phyloP scores from a whole-genome alignment of 1,140 invertebrate genomes.

The Trachelipus rathkii region DNA sequence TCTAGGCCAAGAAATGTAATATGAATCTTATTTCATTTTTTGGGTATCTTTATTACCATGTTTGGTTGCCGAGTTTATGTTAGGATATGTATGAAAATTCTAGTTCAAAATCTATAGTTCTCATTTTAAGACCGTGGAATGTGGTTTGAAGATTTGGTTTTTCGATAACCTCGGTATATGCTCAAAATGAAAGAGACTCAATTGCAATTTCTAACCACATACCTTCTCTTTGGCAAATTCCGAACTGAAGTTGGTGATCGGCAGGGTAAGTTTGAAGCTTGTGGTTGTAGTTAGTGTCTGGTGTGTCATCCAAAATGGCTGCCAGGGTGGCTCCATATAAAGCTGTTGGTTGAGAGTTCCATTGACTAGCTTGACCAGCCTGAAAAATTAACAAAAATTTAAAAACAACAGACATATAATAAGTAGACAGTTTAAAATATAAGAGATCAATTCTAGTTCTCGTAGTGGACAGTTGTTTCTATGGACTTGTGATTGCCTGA shows the following conservation, averaged over 20 bases:
- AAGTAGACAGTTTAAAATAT: too few relatives aligned
- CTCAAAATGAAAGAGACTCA: neutral
- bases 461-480: too few relatives aligned
- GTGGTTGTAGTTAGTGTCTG: slow-evolving; percentile 43
- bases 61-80: too few relatives aligned
- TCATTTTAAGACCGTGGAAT: too few relatives aligned
- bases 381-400: neutral
- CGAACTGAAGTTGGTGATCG: slow-evolving; percentile 44
- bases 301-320: slow-evolving; percentile 43
- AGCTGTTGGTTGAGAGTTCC: slow-evolving; percentile 44
- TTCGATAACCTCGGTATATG: neutral
- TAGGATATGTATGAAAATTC: too few relatives aligned
- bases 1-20: too few relatives aligned
- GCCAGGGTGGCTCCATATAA: slow-evolving; percentile 43
- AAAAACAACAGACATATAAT: neutral
- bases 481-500: too few relatives aligned
- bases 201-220: neutral
- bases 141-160: neutral
- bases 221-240: slow-evolving; percentile 44
- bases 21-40: too few relatives aligned
- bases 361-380: slow-evolving; percentile 36
- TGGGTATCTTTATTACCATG: too few relatives aligned
- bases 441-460: too few relatives aligned
- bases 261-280: slow-evolving; percentile 45
- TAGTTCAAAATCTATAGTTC: too few relatives aligned